Conservation (phyloP, 2,888 invertebrate genomes). For the Tetramorium bicarinatum region DNA sequence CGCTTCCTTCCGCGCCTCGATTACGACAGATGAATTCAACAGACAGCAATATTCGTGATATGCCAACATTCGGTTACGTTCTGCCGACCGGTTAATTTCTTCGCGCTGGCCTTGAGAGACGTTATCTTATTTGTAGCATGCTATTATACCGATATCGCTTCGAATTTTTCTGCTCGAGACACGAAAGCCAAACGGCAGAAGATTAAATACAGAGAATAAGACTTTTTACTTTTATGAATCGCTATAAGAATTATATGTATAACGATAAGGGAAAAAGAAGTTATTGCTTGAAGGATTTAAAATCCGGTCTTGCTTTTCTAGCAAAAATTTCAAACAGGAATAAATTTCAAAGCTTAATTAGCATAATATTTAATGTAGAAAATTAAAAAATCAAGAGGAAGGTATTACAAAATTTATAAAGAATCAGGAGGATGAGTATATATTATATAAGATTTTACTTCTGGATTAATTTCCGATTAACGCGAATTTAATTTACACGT, state of each 20-base stretch:
- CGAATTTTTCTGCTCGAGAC: conserved; percentile 37
- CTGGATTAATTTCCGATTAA: neutral
- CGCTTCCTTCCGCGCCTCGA: conserved; percentile 32
- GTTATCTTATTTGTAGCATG: conserved; percentile 72
- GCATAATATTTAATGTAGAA: conserved; percentile 8
- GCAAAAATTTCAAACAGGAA: neutral
- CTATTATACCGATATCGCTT: conserved; percentile 54
- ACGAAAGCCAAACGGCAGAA: neutral
- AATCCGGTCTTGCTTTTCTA: neutral
- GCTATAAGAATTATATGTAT: neutral
- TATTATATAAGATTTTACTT: neutral
- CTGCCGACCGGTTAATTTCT: conserved; percentile 61
- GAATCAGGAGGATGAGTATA: neutral
- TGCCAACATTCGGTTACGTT: conserved; percentile 45
- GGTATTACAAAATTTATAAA: conserved; percentile 5
- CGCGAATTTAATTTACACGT: neutral
- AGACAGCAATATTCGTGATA: conserved; percentile 48
- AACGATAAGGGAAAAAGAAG: neutral
- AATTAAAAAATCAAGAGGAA: neutral
- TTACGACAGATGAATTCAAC: conserved; percentile 52
- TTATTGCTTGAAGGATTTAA: neutral
- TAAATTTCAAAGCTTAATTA: neutral
- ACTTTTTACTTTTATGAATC: neutral
- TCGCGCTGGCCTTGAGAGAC: conserved; percentile 60
- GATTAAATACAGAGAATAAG: neutral